These are phyloP conservation scores for Bagarius yarrelli DNA, from an alignment of 2,113 vertebrate species.

Conservation along the genomic window DNA sequence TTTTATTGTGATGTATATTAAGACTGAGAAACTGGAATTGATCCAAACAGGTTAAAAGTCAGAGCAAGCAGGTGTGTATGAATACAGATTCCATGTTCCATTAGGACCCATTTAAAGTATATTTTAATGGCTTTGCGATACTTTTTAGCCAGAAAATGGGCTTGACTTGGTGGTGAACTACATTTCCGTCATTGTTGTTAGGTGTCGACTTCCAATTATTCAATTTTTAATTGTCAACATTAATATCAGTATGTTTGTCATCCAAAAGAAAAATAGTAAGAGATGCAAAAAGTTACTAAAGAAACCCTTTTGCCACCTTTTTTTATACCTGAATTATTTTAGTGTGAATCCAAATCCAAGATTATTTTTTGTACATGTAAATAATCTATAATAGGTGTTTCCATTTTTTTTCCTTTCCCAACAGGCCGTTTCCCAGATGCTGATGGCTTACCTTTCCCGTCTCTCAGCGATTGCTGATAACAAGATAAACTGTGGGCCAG, in stretches of 20 bases:
- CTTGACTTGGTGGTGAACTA: neutral
- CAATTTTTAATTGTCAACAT: neutral
- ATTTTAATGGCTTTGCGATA: neutral
- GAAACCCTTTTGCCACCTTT: no score
- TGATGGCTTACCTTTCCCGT: conserved; percentile 93
- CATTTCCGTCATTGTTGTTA: neutral
- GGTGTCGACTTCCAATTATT: neutral
- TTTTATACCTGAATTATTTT: no score
- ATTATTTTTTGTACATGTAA: neutral
- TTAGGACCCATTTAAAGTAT: neutral
- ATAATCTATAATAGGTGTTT: neutral
- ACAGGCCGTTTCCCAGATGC: conserved; percentile 94
- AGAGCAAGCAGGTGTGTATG: no score
- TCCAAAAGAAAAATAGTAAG: neutral
- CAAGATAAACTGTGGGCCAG: conserved; percentile 98
- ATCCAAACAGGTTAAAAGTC: no score
- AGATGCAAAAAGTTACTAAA: neutral
- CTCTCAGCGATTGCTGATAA: conserved; percentile 95
- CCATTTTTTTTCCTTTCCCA: conserved; percentile 14
- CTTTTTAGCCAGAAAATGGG: neutral
- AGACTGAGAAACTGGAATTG: no score
- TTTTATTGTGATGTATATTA: no score
- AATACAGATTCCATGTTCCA: no score
- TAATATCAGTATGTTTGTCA: neutral
- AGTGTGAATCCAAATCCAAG: no score